Base-by-base conservation (phyloP, 2,888 invertebrate genomes). In the Lacanobia oleracea region DNA sequence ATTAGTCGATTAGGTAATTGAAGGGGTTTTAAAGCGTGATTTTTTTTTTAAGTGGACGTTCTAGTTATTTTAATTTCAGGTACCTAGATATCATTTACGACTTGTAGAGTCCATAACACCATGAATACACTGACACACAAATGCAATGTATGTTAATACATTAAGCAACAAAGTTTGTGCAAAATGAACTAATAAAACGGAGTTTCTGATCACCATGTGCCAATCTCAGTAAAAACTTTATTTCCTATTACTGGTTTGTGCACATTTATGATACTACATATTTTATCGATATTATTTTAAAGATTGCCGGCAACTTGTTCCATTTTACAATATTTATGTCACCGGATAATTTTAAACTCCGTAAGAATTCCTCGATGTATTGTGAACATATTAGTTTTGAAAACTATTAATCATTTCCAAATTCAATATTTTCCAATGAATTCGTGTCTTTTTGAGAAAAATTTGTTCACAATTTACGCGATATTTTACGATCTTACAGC, bases 151-250 rank as follows among this genome's bases (percentile, higher is more conserved):
- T 33, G 21, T 71, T n/a, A n/a, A n/a, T n/a, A n/a, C n/a, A n/a
- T n/a, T n/a, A 77, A 78, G 88, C 87, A 86, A 91, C 88, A 87
- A 88, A 81, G 85, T 89, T 82, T 86, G 77, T 76, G 70, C 75
- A 61, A 81, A 86, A 86, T 87, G 81, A 79, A 86, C 81, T 79
- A 87, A 87, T 88, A 88, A 89, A 89, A 80, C 76, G 57, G 63
- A 75, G 51, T 61, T 79, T 78, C 71, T 68, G 75, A 83, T 84
- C 77, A 72, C 84, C 74, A 70, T 56, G 27, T 57, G 37, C 78
- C 82, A 86, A n/a, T 85, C 81, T 72, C 57, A 70, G 74, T 77
- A 80, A 77, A 85, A 81, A 76, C 69, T 77, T 76, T 75, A 84
- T 79, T 80, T 83, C 71, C 73, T 68, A 79, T n/a, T n/a, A n/a